These are phyloP conservation scores for Melikaiella ostensackeni DNA, from an alignment of 2,888 invertebrate species.

Conservation along the genomic window DNA sequence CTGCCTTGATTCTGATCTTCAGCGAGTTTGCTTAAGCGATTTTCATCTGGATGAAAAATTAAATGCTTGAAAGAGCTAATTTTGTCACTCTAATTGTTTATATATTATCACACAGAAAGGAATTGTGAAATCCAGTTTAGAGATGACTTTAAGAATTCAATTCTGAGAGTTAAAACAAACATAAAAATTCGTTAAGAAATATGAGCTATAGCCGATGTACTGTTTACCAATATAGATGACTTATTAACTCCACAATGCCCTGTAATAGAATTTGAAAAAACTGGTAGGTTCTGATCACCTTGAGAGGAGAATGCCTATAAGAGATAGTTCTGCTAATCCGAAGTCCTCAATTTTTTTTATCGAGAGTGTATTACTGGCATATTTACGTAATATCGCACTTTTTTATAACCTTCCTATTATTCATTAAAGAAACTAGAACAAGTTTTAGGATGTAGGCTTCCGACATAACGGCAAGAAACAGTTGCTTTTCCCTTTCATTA, in stretches of 20 bases:
- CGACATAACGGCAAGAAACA: conserved; percentile 32
- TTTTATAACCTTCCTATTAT: conserved; percentile 9
- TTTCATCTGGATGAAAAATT: too few species aligned
- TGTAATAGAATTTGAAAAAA: neutral
- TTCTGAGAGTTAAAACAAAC: too few species aligned
- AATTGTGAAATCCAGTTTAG: too few species aligned
- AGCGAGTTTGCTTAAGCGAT: too few species aligned
- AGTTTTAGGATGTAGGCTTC: conserved; percentile 37
- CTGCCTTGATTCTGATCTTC: too few species aligned
- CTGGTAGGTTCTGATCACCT: neutral
- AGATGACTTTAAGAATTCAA: too few species aligned
- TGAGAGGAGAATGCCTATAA: conserved; percentile 27
- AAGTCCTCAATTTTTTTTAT: conserved; percentile 4
- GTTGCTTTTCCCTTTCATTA: conserved; percentile 34
- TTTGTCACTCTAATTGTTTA: too few species aligned
- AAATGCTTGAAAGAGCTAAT: too few species aligned
- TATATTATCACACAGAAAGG: too few species aligned
- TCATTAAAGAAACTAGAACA: neutral
- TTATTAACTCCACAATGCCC: neutral
- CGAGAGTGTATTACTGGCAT: conserved; percentile 5
- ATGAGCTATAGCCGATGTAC: too few species aligned
- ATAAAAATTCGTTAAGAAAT: too few species aligned
- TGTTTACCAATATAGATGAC: too few species aligned
- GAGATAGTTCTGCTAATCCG: neutral
- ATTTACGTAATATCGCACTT: conserved; percentile 23